Conservation (phyloP, 2,888 invertebrate species). For the Sepiola atlantica region DNA sequence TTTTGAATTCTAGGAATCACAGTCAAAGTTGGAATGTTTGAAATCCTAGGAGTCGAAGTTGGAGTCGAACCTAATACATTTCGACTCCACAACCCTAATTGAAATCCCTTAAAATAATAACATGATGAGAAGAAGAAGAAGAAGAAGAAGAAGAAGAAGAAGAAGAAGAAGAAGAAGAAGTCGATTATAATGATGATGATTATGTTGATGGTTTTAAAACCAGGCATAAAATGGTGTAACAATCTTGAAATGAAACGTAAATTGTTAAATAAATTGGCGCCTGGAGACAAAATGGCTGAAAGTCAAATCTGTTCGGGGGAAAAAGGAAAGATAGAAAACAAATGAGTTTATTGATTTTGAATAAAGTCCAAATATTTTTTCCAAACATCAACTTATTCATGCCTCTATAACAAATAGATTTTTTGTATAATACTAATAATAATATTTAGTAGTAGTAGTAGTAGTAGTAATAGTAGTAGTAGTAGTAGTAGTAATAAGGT, state of each 20-base stretch:
- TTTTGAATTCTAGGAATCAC: too few species aligned
- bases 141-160: too few species aligned
- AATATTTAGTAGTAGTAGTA: not conserved
- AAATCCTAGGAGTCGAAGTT: too few species aligned
- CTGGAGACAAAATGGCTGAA: not conserved
- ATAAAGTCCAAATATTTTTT: not conserved
- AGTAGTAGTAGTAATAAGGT: not conserved
- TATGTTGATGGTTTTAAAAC: too few species aligned
- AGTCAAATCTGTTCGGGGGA: not conserved
- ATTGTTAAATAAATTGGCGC: not conserved
- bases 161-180: too few species aligned
- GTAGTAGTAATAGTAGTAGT: not conserved
- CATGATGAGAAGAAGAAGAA: too few species aligned
- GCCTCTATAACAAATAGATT: not conserved
- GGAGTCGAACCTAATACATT: too few species aligned
- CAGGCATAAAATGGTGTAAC: not conserved
- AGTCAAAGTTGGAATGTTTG: too few species aligned
- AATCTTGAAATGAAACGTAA: not conserved
- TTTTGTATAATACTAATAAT: not conserved
- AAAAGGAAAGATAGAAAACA: not conserved
- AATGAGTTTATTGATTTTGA: not conserved
- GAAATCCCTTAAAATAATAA: too few species aligned
- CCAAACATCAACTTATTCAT: not conserved
- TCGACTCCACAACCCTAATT: too few species aligned
- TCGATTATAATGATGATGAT: too few species aligned